Percentiles rank a stretch among this genome's conserved stretches.
Conservation (phyloP, 2,888 invertebrate genomes). For the Eilema depressum region DNA sequence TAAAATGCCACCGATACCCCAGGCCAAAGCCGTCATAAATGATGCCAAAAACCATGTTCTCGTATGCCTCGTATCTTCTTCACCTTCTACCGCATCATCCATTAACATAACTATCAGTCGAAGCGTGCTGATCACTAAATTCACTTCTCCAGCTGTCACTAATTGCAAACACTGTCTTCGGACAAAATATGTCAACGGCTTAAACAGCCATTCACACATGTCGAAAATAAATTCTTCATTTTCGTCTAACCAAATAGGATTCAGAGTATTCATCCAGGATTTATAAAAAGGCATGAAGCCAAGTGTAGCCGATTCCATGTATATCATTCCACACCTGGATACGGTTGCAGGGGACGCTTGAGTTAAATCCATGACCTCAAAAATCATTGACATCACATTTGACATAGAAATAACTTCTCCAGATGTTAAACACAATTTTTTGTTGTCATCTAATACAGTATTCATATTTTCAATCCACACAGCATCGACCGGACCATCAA, state of each 20-base stretch:
- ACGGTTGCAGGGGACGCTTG: conserved; percentile 96
- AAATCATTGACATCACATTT: conserved; percentile 93
- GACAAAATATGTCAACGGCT: conserved; percentile 91
- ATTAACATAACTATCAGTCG: conserved; percentile 92
- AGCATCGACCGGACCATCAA: conserved; percentile 96
- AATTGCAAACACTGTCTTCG: conserved; percentile 89
- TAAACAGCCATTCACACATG: conserved; percentile 92
- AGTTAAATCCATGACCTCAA: conserved; percentile 94
- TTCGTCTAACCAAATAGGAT: conserved; percentile 88
- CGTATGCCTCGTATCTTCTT: conserved; percentile 90
- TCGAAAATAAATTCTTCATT: conserved; percentile 87
- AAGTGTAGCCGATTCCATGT: conserved; percentile 93
- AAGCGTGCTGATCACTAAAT: conserved; percentile 90
- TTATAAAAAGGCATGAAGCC: conserved; percentile 94
- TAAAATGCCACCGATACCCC: conserved; percentile 95
- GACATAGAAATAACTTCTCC: conserved; percentile 96
- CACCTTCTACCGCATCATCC: conserved; percentile 90
- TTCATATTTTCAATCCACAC: conserved; percentile 97
- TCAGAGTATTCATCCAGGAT: conserved; percentile 92
- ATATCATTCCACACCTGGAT: conserved; percentile 97
- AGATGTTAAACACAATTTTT: conserved; percentile 94
- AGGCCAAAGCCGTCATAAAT: conserved; percentile 91
- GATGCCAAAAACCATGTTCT: conserved; percentile 92
- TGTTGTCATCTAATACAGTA: conserved; percentile 95
- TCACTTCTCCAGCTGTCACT: conserved; percentile 90